Evolutionary conservation across 2,888 invertebrate genomes (phyloP).

Genomic region (Merodon equestris): DNA sequence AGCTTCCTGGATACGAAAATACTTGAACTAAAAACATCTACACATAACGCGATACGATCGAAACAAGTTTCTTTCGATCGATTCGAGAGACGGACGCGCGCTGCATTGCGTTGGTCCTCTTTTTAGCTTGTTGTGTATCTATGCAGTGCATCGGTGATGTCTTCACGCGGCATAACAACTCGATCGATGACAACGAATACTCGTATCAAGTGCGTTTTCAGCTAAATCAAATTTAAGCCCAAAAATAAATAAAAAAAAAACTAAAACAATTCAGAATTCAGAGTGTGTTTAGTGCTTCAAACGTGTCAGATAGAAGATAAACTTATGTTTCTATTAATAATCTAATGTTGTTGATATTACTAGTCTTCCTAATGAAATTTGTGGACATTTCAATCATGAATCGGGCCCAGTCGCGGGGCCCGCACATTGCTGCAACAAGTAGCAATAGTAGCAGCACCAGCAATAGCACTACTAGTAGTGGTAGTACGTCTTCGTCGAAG

Average conservation of each 20-base stretch:
- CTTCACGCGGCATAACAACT: too few relatives aligned
- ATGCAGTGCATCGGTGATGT: constrained; percentile 5
- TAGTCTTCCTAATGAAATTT: constrained; percentile 78
- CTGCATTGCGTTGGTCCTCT: constrained; percentile 64
- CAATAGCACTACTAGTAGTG: constrained; percentile 71
- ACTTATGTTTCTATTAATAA: constrained; percentile 71
- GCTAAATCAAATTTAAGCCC: constrained; percentile 51
- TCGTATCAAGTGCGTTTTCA: constrained; percentile 14
- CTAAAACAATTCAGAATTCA: constrained; percentile 27
- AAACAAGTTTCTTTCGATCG: constrained; percentile 49
- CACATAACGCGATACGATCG: constrained; percentile 1
- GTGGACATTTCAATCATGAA: constrained; percentile 78
- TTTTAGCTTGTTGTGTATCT: constrained; percentile 5
- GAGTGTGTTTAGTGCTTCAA: constrained; percentile 42
- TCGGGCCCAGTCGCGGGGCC: constrained; percentile 72
- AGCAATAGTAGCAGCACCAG: constrained; percentile 76
- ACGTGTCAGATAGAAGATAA: constrained; percentile 34
- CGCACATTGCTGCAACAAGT: constrained; percentile 72
- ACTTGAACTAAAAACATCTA: constrained; percentile 45
- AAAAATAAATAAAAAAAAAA: constrained; percentile 28
- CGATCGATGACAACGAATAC: too few relatives aligned
- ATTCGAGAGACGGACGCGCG: constrained; percentile 45
- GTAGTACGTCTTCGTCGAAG: constrained; percentile 73
- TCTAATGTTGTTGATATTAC: constrained; percentile 79
- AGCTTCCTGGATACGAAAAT: constrained; percentile 68